phyloP scores from a whole-genome alignment of 2,113 vertebrate species.

The Montifringilla adamsi region DNA sequence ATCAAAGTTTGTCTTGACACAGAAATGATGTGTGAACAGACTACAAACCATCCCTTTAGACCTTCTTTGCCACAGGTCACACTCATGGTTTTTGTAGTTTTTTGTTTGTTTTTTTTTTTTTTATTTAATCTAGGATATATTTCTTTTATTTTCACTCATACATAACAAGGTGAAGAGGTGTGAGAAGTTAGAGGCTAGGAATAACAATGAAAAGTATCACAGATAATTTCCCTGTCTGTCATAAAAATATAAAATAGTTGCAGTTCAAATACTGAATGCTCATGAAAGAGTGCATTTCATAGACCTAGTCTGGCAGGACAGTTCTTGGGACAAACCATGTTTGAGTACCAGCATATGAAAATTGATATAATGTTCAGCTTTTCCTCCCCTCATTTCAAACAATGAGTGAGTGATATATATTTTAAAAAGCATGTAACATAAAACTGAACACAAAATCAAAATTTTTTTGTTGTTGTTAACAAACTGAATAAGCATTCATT shows the following conservation, averaged over 20 bases:
- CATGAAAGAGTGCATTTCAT: not conserved
- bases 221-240: not conserved
- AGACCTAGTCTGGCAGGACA: not conserved
- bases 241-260: not conserved
- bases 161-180: not conserved
- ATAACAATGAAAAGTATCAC: not conserved
- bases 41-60: not conserved
- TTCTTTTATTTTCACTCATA: not conserved
- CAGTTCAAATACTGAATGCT: not conserved
- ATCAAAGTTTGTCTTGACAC: not conserved
- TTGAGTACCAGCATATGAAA: not conserved
- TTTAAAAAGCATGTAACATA: not conserved
- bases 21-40: not conserved
- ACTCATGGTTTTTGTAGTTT: not conserved
- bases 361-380: not conserved
- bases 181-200: not conserved
- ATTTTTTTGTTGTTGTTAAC: not conserved
- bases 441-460: not conserved
- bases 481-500: not conserved
- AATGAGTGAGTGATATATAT: not conserved
- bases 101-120: not conserved
- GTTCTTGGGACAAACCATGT: not conserved
- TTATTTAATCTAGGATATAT: not conserved
- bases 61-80: not conserved
- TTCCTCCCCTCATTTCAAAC: not conserved